Evolutionary conservation across 2,113 vertebrate species (phyloP), one percentile per base, ranked within the genome.

Genomic region (Syngnathus scovelli): DNA sequence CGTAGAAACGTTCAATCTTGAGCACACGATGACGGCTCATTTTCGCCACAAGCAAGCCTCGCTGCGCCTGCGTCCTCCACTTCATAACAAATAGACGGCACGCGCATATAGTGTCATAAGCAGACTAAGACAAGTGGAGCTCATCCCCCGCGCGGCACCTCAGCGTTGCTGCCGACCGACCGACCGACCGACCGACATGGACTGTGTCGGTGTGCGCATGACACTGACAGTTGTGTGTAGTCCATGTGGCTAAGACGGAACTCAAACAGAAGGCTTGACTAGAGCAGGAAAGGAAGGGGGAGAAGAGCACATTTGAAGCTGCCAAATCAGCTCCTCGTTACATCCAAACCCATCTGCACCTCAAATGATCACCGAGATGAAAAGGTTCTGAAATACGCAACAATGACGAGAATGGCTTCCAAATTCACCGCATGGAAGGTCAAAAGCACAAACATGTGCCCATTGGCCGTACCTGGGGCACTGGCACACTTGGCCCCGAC

Each of bases 141-240:
- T 87, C 85, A 86, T 86, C 83, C 82, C 62, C 71, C 64, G 64
- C 73, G 70, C 79, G 72, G 72, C 78, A 77, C 78, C 77, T 86
- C 69, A 74, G 75, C 73, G 72, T 77, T 73, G 67, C 70, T 48
- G 72, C 76, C 78, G 81, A 83, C 78, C 77, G 73, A 71, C 72
- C 78, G 81, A 83, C 76, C 78, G 81, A 83, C 76, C 78, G 81
- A 83, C 78, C 77, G 73, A 71, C 72, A 69, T 68, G 59, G n/a
- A 68, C 67, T 73, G 52, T 60, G 71, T 71, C 67, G 70, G 33
- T 41, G 36, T 66, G 19, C 48, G 64, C 55, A 56, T 72, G 69
- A 70, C 37, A 54, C 59, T 60, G 74, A 70, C 21, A 43, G 71
- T 66, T 55, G 61, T 78, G 82, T 73, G 72, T 83, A 83, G 87